Evolutionary conservation across 1,140 invertebrate genomes (phyloP), one percentile per base, ranked within the genome.

Genomic region (Stegodyphus dumicola): DNA sequence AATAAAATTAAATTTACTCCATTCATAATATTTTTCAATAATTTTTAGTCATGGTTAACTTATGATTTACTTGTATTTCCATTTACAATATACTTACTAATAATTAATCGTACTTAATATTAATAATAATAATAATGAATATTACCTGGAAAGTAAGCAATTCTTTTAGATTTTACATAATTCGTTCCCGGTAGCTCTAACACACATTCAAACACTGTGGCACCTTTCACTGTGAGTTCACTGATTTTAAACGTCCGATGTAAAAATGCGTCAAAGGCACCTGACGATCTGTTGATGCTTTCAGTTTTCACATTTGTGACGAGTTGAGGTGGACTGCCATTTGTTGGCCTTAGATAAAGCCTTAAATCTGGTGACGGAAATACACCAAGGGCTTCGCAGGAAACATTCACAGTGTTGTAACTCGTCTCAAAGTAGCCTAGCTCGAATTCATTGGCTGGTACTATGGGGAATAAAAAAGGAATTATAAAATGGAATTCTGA

Each of bases 121-220:
- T 33, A 33, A 1, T 33, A 33, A 33, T 33, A 33, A 1, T 33
- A 33, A 33, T 33, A 33, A 1, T 33, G 33, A 33, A 33, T 33
- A 33, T 17, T 77, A 86, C 84, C 84, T 48, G 84, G 84, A n/a
- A 71, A 77, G 17, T 86, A 86, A 1, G 76, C 84, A 64, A 86
- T 86, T 15, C 84, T 86, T 51, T 86, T 86, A 13, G 84, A 77
- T 15, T 78, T 52, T 9, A 51, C 53, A 33, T 86, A 80, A 69
- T 80, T 86, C 10, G 85, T 86, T 53, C 85, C 85, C 6, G 85
- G 85, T 49, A 86, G 70, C 33, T 86, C 85, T 56, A 86, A 15
- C 64, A 75, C 69, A 53, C 85, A 86, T 56, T 86, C 85, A 64
- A 86, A 86, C 49, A 80, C 77, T 7, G 77, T 80, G 17, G 77